Base-by-base conservation (phyloP, 2,888 invertebrate species). In the Druceiella hillmani region DNA sequence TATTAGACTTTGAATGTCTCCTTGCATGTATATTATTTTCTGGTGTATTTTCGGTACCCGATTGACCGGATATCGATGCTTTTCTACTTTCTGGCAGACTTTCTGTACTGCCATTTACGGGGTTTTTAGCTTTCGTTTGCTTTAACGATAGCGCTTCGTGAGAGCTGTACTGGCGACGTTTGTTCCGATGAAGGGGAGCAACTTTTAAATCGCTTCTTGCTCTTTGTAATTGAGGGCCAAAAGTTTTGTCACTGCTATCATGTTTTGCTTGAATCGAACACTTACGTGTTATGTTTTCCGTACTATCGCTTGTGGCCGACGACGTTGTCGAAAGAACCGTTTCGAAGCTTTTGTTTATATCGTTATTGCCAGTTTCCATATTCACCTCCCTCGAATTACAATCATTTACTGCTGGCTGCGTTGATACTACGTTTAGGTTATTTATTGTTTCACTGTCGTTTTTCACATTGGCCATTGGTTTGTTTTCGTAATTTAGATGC, bases 191-290 rank as follows among this genome's bases (percentile, higher is more conserved):
- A 16, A 71, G 69, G 20, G 63, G 61, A 3, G 58, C 52, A 0
- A 66, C 55, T 55, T 68, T 64, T 17, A 72, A 49, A 40, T 70
- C 66, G 46, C 72, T 72, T 38, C 58, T 64, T 2, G 72, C 62
- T 50, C 72, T 58, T 52, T 67, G 68, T 33, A 72, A 52, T 3
- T 60, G 47, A 3, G 68, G 64, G 3, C 60, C 60, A 43, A 72
- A 65, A 33, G 70, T 44, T 42, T 64, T 63, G 45, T 72, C 64
- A 25, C 55, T 52, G 25, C 66, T 56, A 43, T 58, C 57, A 11
- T 48, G 46, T 40, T 60, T 59, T 47, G 13, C 12, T 13, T 34
- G n/a, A n/a, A n/a, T 35, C 10, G 59, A 62, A 16, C 60, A 60
- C 45, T 58, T 53, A 7, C 51, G 52, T 40, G 58, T 60, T 15